A percentile compares a stretch with the other conserved stretches of the same genome.
Evolutionary conservation across 2,113 vertebrate genomes (phyloP).

Genomic region (Pseudois nayaur): DNA sequence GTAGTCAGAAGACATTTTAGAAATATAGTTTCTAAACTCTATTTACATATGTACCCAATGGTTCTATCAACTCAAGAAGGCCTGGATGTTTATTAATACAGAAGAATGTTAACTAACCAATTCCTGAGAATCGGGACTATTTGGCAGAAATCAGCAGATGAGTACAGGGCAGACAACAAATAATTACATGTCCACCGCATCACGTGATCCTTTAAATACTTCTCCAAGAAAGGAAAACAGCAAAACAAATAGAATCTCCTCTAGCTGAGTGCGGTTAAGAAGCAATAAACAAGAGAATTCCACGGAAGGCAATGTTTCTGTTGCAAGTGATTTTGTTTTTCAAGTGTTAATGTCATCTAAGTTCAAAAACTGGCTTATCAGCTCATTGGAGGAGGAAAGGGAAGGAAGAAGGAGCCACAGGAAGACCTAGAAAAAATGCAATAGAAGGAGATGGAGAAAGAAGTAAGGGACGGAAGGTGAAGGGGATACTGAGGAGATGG

Average conservation of each 20-base stretch:
- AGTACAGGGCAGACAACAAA: neutral
- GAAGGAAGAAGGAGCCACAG: neutral
- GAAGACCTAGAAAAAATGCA: neutral
- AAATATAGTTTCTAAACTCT: neutral
- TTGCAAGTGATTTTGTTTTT: constrained; percentile 43
- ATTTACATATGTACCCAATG: neutral
- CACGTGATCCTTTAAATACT: neutral
- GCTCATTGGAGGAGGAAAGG: neutral
- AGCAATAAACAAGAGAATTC: constrained; percentile 16
- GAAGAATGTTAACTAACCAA: neutral
- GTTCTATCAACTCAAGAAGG: neutral
- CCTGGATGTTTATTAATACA: neutral
- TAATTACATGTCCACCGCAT: neutral
- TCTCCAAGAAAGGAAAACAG: neutral
- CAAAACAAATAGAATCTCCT: neutral
- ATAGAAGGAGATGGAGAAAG: neutral
- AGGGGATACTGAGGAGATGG: neutral
- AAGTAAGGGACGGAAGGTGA: neutral
- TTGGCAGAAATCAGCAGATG: constrained; percentile 33
- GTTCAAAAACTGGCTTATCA: neutral
- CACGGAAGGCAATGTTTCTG: neutral
- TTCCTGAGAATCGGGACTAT: constrained; percentile 36
- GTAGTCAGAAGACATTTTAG: neutral
- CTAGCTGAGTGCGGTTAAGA: constrained; percentile 2
- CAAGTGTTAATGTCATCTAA: neutral